Evolutionary conservation across 2,113 vertebrate genomes (phyloP), one percentile per base, ranked within the genome.

Genomic region (Periophthalmodon schlosseri): DNA sequence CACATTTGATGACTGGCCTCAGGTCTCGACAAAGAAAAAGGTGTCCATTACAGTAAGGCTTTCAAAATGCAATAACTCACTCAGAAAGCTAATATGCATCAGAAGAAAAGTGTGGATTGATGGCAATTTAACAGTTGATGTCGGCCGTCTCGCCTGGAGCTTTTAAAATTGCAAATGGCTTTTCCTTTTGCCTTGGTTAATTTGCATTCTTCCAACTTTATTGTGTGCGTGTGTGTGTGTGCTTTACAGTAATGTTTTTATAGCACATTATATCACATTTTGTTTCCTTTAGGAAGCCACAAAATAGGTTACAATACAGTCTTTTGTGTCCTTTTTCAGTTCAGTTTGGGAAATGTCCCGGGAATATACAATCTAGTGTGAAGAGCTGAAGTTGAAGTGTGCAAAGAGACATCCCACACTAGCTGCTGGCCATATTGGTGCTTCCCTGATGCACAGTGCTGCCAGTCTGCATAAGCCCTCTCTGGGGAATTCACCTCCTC

Each of bases 291-390:
- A 66, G 54, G 72, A 73, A 69, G 71, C 78, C 82, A 75, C 80
- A 82, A 85, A 86, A 74, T 54, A 11, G 70, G 73, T 76, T 63
- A 82, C 80, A 86, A 77, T 82, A 61, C 69, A 77, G 70, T 69
- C 58, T 72, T 79, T 72, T 57, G 72, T 77, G 57, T 71, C 71
- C 50, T 69, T 16, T 47, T 44, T 39, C 50, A 63, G 72, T 28
- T 49, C 83, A 70, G 58, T 81, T 84, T 89, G 85, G 91, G 90
- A 84, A 66, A 58, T 47, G 89, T 56, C 82, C 68, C 6, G 49
- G 84, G 81, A 50, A 33, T 88, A 84, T 78, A 83, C 85, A 86
- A 84, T 86, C 86, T 78, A 83, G 84, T 88, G 85, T 86, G 89
- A 86, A 79, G 78, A 88, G 82, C 85, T 64, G 69, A 87, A 76